phyloP scores from a whole-genome alignment of 2,888 invertebrate species.

The Netelia inedita region DNA sequence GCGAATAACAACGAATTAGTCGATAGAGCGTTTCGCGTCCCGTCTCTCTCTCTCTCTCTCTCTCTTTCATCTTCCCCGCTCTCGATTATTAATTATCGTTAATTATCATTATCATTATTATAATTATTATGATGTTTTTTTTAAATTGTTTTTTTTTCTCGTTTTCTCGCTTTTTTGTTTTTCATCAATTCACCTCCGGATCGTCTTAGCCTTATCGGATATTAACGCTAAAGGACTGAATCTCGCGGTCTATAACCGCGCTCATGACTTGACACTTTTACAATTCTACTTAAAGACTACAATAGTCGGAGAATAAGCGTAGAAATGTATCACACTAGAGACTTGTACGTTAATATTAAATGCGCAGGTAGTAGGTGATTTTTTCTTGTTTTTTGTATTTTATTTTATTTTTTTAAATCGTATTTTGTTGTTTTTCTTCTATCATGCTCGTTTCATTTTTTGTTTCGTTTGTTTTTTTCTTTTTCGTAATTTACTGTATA shows the following conservation, averaged over 20 bases:
- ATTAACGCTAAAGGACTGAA: conserved; percentile 67
- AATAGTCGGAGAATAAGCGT: conserved; percentile 83
- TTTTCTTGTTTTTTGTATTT: conserved; percentile 67
- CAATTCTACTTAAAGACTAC: conserved; percentile 71
- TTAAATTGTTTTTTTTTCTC: neutral
- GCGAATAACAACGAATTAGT: conserved; percentile 56
- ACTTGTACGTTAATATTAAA: conserved; percentile 82
- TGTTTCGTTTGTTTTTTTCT: neutral
- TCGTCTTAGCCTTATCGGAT: conserved; percentile 58
- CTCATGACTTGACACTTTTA: conserved; percentile 64
- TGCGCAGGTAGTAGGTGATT: conserved; percentile 76
- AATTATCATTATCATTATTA: too few species aligned
- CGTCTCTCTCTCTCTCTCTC: conserved; percentile 36
- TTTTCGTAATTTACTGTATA: conserved; percentile 9
- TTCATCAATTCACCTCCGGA: neutral
- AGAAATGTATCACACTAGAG: conserved; percentile 84
- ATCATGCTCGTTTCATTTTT: conserved; percentile 4
- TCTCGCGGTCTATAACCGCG: conserved; percentile 62
- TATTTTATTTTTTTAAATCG: conserved; percentile 20
- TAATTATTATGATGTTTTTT: neutral
- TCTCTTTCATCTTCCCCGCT: conserved; percentile 17
- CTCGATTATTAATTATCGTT: too few species aligned
- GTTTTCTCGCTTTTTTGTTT: conserved; percentile 21
- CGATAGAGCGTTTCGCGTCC: conserved; percentile 50
- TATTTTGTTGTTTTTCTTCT: neutral